These are phyloP conservation scores for Scaptomyza caliginosa DNA, from an alignment of 2,888 invertebrate genomes.

Conservation along the genomic window DNA sequence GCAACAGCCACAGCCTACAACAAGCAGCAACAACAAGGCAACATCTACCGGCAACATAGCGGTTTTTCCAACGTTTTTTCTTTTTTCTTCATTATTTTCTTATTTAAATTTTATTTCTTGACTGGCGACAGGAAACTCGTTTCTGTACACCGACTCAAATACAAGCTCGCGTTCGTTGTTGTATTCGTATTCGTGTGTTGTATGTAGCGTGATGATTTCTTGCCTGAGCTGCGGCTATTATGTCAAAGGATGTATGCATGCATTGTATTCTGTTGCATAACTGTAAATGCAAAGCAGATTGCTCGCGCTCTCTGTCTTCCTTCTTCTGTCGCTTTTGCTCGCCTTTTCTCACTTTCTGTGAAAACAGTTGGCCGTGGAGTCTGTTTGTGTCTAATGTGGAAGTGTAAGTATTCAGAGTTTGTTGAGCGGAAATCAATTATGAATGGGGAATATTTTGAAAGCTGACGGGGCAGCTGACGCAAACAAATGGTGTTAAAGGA, in stretches of 20 bases:
- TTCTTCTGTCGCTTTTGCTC: not conserved
- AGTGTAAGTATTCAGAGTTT: constrained; percentile 17
- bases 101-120: constrained; percentile 68
- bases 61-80: constrained; percentile 55
- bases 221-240: constrained; percentile 43
- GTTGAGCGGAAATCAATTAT: constrained; percentile 67
- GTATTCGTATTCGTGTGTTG: not conserved
- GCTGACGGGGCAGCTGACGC: constrained; percentile 56
- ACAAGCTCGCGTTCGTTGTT: not conserved
- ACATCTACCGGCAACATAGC: constrained; percentile 53
- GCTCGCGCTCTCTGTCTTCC: constrained; percentile 8
- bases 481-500: constrained; percentile 52
- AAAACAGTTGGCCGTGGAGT: constrained; percentile 55
- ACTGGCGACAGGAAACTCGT: constrained; percentile 71
- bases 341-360: constrained; percentile 23
- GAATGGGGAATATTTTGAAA: constrained; percentile 42
- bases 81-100: constrained; percentile 55
- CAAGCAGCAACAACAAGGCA: constrained; percentile 12
- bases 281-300: constrained; percentile 69
- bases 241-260: constrained; percentile 65
- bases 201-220: constrained; percentile 33
- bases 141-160: constrained; percentile 33
- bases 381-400: constrained; percentile 41
- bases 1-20: constrained; percentile 48
- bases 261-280: constrained; percentile 72